Base-by-base conservation (phyloP, 2,888 invertebrate genomes). In the Linnaemya vulpina region DNA sequence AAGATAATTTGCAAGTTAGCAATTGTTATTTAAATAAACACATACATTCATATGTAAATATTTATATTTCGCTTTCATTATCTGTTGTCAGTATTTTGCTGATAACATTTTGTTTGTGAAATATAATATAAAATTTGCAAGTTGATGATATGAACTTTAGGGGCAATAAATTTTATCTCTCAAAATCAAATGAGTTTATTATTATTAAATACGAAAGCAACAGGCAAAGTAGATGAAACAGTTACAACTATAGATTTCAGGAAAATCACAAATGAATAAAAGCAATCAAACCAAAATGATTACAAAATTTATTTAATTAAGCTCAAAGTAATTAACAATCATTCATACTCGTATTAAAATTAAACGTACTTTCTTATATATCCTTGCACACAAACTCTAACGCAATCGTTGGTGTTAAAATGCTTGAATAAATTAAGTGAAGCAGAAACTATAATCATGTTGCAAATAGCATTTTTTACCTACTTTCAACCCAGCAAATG, bases 61-160 rank as follows among this genome's bases (percentile, higher is more conserved):
- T 35, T 40, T 58, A 63, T 55, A n/a, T 65, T 73, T 25, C 38
- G 60, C 13, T 58, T 46, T 62, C 11, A 63, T 65, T 63, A 58
- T 63, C 71, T 70, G 17, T 71, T 76, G 58, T 76, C 63, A 82
- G 49, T 76, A 20, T 76, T 46, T 71, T 15, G 30, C 30, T 49
- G 75, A 80, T 73, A 70, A 65, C 7, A 15, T 13, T 13, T 40
- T 11, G 10, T 67, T 73, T 76, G 38, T 73, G 38, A 71, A 58
- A 81, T 76, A 81, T 77, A 51, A 20, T 51, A 51, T 51, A 20
- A 51, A 20, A 30, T 30, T 13, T 55, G 25, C 55, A 55, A 25
- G 8, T 30, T 22, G 22, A 22, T 22, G 1, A 22, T 22, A 22
- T 53, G 25, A 55, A 30, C 30, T 30, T 25, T 15, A 22, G 22